phyloP scores from a whole-genome alignment of 2,797 vertebrate species.

The Chrysocyon brachyurus region DNA sequence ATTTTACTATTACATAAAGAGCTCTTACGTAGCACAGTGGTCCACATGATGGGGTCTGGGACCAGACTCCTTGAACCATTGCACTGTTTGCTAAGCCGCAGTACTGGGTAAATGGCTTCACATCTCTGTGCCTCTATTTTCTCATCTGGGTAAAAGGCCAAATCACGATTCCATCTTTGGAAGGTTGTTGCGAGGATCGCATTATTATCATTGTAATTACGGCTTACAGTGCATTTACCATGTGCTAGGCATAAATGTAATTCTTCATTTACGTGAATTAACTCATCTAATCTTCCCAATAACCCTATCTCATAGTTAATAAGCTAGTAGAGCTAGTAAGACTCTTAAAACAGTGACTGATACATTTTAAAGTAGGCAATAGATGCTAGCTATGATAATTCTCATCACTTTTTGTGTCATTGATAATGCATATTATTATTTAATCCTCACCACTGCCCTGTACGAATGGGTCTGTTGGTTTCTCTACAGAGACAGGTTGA shows the following conservation, averaged over 20 bases:
- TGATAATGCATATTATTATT: conserved; percentile 5
- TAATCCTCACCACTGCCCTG: neutral
- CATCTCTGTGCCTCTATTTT: conserved; percentile 54
- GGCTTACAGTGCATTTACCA: neutral
- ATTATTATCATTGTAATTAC: neutral
- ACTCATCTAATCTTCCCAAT: neutral
- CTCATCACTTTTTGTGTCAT: conserved; percentile 2
- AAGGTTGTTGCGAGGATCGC: neutral
- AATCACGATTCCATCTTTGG: neutral
- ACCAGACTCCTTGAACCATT: conserved; percentile 19
- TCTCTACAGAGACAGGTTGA: neutral
- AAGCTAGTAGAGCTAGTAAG: conserved; percentile 2
- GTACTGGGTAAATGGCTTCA: neutral
- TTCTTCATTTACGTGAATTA: conserved; percentile 53
- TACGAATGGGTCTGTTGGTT: neutral
- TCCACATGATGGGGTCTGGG: conserved; percentile 14
- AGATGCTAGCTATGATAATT: conserved; percentile 21
- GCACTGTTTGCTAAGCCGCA: neutral
- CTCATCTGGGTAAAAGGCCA: neutral
- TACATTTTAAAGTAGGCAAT: conserved; percentile 16
- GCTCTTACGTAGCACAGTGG: neutral
- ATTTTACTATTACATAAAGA: conserved; percentile 34
- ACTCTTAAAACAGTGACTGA: conserved; percentile 11
- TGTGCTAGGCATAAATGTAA: neutral
- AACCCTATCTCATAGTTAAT: conserved; percentile 14